Conservation (phyloP, 2,113 vertebrate genomes). For the Philantomba maxwellii region DNA sequence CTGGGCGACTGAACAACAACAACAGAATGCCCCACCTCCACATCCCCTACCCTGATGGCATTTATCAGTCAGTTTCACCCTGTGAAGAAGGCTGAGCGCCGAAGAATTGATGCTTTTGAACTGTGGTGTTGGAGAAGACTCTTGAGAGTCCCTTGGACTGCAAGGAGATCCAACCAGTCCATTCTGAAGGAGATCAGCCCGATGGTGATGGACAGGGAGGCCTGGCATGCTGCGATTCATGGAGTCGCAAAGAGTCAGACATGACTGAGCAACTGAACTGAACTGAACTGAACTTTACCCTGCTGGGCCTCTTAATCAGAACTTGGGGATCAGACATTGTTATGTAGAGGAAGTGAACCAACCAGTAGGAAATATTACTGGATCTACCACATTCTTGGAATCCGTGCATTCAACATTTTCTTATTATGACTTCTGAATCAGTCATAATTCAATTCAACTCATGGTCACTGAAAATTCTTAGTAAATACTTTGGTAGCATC, state of each 20-base stretch:
- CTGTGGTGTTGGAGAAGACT: too few species aligned
- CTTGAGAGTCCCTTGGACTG: too few species aligned
- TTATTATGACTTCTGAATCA: neutral
- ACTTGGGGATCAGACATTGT: neutral
- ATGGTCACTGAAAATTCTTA: neutral
- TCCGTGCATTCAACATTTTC: neutral
- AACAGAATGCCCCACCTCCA: neutral
- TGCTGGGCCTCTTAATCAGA: neutral
- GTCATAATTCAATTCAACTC: neutral
- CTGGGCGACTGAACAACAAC: neutral
- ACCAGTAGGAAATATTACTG: neutral
- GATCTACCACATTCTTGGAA: neutral
- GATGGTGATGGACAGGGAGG: too few species aligned
- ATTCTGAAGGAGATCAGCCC: too few species aligned
- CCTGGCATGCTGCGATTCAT: too few species aligned
- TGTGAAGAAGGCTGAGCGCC: too few species aligned
- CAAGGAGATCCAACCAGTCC: too few species aligned
- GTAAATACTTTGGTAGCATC: neutral
- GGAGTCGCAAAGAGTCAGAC: too few species aligned
- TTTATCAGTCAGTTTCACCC: neutral
- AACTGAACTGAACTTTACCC: too few species aligned
- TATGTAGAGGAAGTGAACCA: neutral
- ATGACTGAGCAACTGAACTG: too few species aligned
- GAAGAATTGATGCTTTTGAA: too few species aligned
- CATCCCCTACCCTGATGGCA: neutral